Base-by-base conservation (phyloP, 2,113 vertebrate species). In the Tragelaphus buxtoni region DNA sequence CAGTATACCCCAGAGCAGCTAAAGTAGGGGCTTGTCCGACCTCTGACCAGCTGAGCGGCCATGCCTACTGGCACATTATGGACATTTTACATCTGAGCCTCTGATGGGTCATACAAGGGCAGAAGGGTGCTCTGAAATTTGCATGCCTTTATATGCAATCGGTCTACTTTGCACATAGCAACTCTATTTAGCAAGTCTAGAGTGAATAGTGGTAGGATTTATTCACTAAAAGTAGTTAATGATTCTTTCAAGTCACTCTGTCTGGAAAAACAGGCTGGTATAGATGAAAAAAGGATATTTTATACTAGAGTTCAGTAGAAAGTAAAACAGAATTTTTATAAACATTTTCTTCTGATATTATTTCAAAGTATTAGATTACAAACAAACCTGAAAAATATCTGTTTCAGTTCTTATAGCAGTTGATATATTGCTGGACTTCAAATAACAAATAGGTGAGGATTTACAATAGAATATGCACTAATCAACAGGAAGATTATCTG, bases 341-440 rank as follows among this genome's bases (percentile, higher is more conserved):
- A 96, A 42, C 60, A 91, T 53, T 83, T 97, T 89, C 92, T 61
- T 74, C 53, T 4, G 13, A 12, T 88, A n/a, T 55, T 17, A 80
- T 91, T 49, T 94, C 74, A 84, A 89, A 84, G 42, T 69, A 81
- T 81, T 94, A 39, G 30, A 81, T 93, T 89, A 91, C 53, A 72
- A 58, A 58, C 13, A 61, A 91, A 92, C 42, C 47, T 89, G 42
- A 69, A 55, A 96, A 82, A 82, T 47, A 72, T 11, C 45, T 56
- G 47, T 92, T 96, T 84, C n/a, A n/a, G 3, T 76, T 96, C 92
- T 93, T 84, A 69, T 89, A 96, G n/a, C 39, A 90, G n/a, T 87
- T 95, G 11, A 28, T 95, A 90, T 17, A 65, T 86, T 80, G 32
- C 32, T 77, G n/a, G 39, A 65, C 35, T 45, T 97, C 63, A 24